phyloP scores from a whole-genome alignment of 1,140 invertebrate genomes.

The Meteorus sp. region DNA sequence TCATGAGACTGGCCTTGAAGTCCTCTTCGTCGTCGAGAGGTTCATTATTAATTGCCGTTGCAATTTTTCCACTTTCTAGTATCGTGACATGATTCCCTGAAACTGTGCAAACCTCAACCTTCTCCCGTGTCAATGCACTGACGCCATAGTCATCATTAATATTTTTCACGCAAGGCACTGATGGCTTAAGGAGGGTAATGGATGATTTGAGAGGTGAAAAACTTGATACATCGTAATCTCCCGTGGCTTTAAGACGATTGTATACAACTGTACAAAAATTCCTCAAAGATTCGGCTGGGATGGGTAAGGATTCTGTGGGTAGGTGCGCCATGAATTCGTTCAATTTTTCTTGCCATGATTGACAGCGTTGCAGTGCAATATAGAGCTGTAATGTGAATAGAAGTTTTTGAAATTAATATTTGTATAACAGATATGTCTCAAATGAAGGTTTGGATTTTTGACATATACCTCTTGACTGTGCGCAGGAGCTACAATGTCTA shows the following conservation, averaged over 20 bases:
- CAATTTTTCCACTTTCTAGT: slow-evolving; percentile 66
- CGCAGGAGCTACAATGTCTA: slow-evolving; percentile 32
- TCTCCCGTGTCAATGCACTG: slow-evolving; percentile 41
- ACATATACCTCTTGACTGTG: slow-evolving; percentile 35
- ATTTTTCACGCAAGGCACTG: slow-evolving; percentile 53
- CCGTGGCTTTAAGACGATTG: slow-evolving; percentile 61
- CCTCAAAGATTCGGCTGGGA: slow-evolving; percentile 50
- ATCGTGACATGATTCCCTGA: slow-evolving; percentile 73
- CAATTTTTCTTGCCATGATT: slow-evolving; percentile 52
- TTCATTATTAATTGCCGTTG: slow-evolving; percentile 65
- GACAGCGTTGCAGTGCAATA: slow-evolving; percentile 47
- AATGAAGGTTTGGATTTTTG: background rate
- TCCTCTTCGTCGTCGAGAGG: slow-evolving; percentile 40
- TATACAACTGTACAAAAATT: slow-evolving; percentile 58
- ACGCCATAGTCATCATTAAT: slow-evolving; percentile 69
- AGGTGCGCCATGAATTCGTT: slow-evolving; percentile 32
- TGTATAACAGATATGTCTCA: background rate
- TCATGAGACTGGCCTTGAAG: slow-evolving; percentile 42
- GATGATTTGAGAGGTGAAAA: slow-evolving; percentile 58
- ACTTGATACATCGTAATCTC: slow-evolving; percentile 53
- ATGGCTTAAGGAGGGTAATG: slow-evolving; percentile 68
- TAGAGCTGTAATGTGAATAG: slow-evolving; percentile 40
- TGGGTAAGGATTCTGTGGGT: slow-evolving; percentile 24
- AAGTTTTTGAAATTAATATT: slow-evolving; percentile 11
- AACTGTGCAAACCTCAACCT: slow-evolving; percentile 37